Base-by-base conservation (phyloP, 2,888 invertebrate genomes). In the Melanostoma mellinum region DNA sequence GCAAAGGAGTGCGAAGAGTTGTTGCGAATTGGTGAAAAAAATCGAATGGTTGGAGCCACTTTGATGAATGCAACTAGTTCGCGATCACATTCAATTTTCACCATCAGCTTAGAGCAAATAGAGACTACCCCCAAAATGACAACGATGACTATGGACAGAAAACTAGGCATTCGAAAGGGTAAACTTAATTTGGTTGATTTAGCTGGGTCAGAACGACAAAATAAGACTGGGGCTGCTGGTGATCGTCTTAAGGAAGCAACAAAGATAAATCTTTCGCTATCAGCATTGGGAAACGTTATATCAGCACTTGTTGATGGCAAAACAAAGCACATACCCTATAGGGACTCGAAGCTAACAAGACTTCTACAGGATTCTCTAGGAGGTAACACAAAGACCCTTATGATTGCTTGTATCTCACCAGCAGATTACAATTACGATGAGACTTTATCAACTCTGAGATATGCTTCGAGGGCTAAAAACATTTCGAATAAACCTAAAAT, bases 31-130 rank as follows among this genome's bases (percentile, higher is more conserved):
- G 97, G 97, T 0, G 95, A 96, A 91, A 94, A 94, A 86, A 96
- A 96, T 89, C 92, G 97, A 40, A 94, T 96, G 10, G 95, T 95
- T 0, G 97, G 97, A 0, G 94, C 97, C 0, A 98, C 97, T 0
- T 92, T 96, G 60, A 97, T 97, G 97, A 97, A 97, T 89, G 95
- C 96, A 1, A 96, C 95, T 77, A 95, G 95, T 69, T 97, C 97
- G 0, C 92, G 97, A 69, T 96, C 96, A 65, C 97, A 97, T 90
- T 96, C 97, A 10, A 97, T 97, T 82, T 96, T 98, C 89, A 96
- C 96, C 2, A 94, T 97, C 53, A 94, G 94, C 81, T 92, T 97
- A 42, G 97, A 98, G 90, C 96, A 96, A 90, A 94, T 96, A 88
- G 61, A 80, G 10, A 61, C 71, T 3, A 69, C 65, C n/a, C 33